Evolutionary conservation across 2,113 vertebrate genomes (phyloP), one percentile per base, ranked within the genome.

Genomic region (Leptobrachium ailaonicum): DNA sequence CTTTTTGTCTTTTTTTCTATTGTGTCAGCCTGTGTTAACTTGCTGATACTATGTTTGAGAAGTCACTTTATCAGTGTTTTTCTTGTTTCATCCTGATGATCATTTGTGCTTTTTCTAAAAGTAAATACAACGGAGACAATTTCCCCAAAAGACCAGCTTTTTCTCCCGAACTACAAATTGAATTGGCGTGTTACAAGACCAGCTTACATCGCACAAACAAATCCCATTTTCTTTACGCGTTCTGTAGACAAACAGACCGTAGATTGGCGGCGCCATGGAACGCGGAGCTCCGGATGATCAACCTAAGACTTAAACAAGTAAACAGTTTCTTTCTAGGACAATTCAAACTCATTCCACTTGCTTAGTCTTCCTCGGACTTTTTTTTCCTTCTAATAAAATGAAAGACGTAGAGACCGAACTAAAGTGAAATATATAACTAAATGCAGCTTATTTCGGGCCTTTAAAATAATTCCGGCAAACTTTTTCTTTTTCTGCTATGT

Each of bases 401-500:
- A 32, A 32, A 32, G 20, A 32, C 20, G 20, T 32, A 32, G 20
- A 32, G 20, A 32, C 20, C 20, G 20, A 32, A 32, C 20, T 32
- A 32, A 32, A 32, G 20, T 32, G 20, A 32, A 32, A 32, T 32
- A 32, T 32, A 32, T 32, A 32, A 32, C 0, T 32, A 32, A 32
- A 32, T 32, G 20, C 20, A 32, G 20, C 20, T 32, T 32, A 32
- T 32, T 32, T 32, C 20, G 20, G 20, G 20, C 20, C 20, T 32
- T 32, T 32, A 1, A 32, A 32, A 32, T 1, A 32, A 32, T 32
- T 32, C 20, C 20, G 20, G 20, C 20, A 32, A 32, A 32, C 20
- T 32, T 20, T 4, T 45, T 82, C 56, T 54, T 82, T 44, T 77
- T 83, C 86, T 87, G 53, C 20, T 32, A 32, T 44, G 47, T 76